Percentiles rank a stretch among this genome's conserved stretches.
Evolutionary conservation across 2,797 vertebrate genomes (phyloP).

Genomic region (Sternotherus odoratus): DNA sequence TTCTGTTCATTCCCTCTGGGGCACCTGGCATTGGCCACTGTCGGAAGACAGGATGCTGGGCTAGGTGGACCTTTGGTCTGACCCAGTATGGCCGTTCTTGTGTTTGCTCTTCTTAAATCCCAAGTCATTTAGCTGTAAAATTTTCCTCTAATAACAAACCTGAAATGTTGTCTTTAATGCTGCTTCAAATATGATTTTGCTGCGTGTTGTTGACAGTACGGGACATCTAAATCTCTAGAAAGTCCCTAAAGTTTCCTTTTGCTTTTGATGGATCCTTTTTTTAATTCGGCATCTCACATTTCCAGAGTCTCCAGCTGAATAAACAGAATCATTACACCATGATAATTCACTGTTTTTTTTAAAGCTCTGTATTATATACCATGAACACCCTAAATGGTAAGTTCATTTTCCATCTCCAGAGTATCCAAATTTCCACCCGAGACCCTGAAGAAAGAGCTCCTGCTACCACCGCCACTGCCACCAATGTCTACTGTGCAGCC

Average conservation of each 20-base stretch:
- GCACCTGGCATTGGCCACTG: no score
- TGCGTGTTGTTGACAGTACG: not conserved
- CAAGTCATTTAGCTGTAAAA: not conserved
- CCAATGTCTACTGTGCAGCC: not conserved
- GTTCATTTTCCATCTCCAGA: constrained; percentile 57
- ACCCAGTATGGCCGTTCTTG: no score
- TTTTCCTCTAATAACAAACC: not conserved
- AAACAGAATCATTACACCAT: not conserved
- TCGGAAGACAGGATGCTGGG: no score
- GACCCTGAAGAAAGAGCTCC: constrained; percentile 76
- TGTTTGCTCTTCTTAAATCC: not conserved
- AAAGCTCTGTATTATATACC: rapidly evolving
- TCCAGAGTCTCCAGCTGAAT: not conserved
- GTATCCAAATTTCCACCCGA: constrained; percentile 68
- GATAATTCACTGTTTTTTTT: not conserved
- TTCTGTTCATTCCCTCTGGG: no score
- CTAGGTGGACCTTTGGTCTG: no score
- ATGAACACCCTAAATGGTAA: not conserved
- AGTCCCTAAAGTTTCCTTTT: not conserved
- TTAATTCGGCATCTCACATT: not conserved
- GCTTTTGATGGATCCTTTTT: not conserved
- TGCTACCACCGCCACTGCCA: constrained; percentile 57
- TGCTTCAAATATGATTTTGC: not conserved
- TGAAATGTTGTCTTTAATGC: not conserved
- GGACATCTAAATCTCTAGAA: not conserved